These are phyloP conservation scores for Drosophila merina DNA, from an alignment of 2,888 invertebrate genomes.

Conservation along the genomic window DNA sequence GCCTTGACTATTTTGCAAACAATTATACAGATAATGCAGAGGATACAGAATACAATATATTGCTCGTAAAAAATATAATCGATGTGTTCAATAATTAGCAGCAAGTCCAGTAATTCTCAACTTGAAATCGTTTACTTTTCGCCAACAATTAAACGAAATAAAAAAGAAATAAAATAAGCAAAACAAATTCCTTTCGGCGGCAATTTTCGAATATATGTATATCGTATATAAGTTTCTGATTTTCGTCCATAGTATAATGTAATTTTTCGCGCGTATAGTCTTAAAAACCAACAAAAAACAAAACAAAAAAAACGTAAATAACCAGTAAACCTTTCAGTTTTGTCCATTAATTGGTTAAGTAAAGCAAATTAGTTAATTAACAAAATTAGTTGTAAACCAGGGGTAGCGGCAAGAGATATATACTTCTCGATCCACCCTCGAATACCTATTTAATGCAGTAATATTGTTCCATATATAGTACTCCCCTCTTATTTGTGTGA, in stretches of 20 bases:
- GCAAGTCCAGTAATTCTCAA: constrained; percentile 16
- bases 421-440: not conserved
- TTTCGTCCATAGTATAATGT: constrained; percentile 74
- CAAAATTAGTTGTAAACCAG: constrained; percentile 44
- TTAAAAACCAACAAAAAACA: constrained; percentile 17
- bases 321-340: constrained; percentile 32
- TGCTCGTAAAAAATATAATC: constrained; percentile 20
- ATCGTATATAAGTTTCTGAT: constrained; percentile 53
- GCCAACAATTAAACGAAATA: constrained; percentile 15
- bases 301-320: not conserved
- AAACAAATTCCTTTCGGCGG: constrained; percentile 16
- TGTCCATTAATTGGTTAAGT: constrained; percentile 65
- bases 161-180: constrained; percentile 3
- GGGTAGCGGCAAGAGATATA: not conserved
- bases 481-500: constrained; percentile 14
- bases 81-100: constrained; percentile 34
- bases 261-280: constrained; percentile 49
- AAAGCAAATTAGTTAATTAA: constrained; percentile 70
- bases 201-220: constrained; percentile 33
- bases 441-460: constrained; percentile 25
- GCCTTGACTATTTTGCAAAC: constrained; percentile 29
- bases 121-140: constrained; percentile 7
- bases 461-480: constrained; percentile 25
- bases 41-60: not conserved
- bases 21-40: constrained; percentile 11